These are phyloP conservation scores for Galerucella nymphaeae DNA, from an alignment of 2,888 invertebrate genomes.

Conservation along the genomic window DNA sequence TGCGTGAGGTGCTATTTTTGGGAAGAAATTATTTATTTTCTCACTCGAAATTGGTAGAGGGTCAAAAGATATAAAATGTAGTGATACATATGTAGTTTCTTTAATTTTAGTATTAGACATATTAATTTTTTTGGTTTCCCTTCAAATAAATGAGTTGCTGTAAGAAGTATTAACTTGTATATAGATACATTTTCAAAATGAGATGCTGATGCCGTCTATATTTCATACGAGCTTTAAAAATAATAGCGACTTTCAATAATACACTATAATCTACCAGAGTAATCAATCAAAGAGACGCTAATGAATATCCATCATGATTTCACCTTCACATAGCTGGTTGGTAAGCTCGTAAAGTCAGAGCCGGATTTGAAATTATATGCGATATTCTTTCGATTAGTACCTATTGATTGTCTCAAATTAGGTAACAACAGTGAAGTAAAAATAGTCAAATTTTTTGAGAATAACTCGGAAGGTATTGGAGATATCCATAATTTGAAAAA, in stretches of 20 bases:
- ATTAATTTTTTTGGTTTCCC: too few relatives aligned
- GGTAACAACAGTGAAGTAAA: too few relatives aligned
- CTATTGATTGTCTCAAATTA: too few relatives aligned
- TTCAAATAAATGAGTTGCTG: too few relatives aligned
- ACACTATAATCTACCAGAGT: conserved; percentile 33
- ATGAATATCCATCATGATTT: conserved; percentile 30
- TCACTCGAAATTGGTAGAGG: too few relatives aligned
- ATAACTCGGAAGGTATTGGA: too few relatives aligned
- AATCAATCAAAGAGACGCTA: conserved; percentile 34
- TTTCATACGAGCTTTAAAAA: conserved; percentile 29
- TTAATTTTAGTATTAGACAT: too few relatives aligned
- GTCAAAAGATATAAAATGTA: too few relatives aligned
- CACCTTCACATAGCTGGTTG: conserved; percentile 10
- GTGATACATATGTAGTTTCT: too few relatives aligned
- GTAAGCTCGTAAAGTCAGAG: neutral
- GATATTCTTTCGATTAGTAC: neutral
- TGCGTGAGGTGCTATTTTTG: neutral
- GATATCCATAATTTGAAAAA: too few relatives aligned
- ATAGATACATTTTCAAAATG: conserved; percentile 20
- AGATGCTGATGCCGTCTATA: conserved; percentile 14
- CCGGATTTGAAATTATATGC: neutral
- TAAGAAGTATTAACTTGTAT: neutral
- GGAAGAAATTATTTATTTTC: neutral
- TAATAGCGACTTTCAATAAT: conserved; percentile 34
- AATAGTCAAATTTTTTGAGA: too few relatives aligned